A percentile compares a stretch with the other conserved stretches of the same genome.
phyloP scores from a whole-genome alignment of 2,113 vertebrate genomes.

The Amblyopsis rosae region DNA sequence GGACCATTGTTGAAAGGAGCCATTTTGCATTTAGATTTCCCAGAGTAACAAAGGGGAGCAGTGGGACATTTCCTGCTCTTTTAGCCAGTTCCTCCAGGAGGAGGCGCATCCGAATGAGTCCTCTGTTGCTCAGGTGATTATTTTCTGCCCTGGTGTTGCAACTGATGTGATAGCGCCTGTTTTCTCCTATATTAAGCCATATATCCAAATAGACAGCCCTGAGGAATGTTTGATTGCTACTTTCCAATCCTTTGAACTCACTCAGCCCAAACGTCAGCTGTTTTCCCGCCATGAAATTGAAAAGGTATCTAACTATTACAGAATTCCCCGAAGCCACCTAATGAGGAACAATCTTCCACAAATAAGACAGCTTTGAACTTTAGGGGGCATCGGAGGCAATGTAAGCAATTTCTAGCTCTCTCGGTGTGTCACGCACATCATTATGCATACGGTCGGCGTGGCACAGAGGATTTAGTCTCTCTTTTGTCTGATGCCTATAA shows the following conservation, averaged over 20 bases:
- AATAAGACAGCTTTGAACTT: constrained; percentile 22
- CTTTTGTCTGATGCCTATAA: not conserved
- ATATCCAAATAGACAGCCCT: constrained; percentile 59
- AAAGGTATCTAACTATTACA: constrained; percentile 59
- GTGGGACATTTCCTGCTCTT: constrained; percentile 20
- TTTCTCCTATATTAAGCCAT: constrained; percentile 59
- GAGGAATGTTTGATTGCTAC: constrained; percentile 50
- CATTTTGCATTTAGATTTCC: constrained; percentile 65
- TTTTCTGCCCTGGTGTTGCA: constrained; percentile 41
- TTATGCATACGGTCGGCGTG: not conserved
- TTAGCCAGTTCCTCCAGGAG: constrained; percentile 10
- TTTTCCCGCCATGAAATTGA: constrained; percentile 47
- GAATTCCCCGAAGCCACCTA: constrained; percentile 36
- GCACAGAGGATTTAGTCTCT: not conserved
- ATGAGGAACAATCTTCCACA: constrained; percentile 12
- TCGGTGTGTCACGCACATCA: not conserved
- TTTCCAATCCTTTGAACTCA: constrained; percentile 60
- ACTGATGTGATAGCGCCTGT: constrained; percentile 32
- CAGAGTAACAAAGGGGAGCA: constrained; percentile 28
- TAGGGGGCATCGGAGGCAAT: not conserved
- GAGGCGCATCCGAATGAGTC: constrained; percentile 40
- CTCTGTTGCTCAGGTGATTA: constrained; percentile 44
- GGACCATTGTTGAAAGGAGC: constrained; percentile 53
- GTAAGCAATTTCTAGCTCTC: not conserved
- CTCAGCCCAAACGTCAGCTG: constrained; percentile 33